Evolutionary conservation across 2,797 vertebrate species (phyloP).

Genomic region (Pangasius larnaudii): DNA sequence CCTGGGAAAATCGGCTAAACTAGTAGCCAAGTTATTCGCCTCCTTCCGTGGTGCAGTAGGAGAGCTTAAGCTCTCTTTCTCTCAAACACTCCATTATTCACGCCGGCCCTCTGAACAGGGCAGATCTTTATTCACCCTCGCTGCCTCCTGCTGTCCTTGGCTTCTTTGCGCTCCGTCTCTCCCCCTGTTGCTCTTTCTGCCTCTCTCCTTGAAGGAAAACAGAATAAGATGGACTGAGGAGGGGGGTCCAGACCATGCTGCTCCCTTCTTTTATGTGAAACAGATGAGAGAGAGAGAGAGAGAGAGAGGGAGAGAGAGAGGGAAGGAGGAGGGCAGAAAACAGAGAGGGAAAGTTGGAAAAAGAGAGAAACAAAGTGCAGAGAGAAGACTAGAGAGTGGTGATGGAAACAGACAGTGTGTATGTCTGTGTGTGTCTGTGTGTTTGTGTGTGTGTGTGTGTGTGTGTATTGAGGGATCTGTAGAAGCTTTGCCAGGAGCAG

Average conservation of each 20-base stretch:
- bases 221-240: constrained; percentile 63
- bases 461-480: background rate
- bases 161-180: constrained; percentile 62
- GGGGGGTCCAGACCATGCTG: constrained; percentile 76
- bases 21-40: constrained; percentile 12
- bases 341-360: constrained; percentile 8
- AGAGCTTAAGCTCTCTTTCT: constrained; percentile 30
- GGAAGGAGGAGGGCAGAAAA: background rate
- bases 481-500: constrained; percentile 28
- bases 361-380: constrained; percentile 11
- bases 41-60: constrained; percentile 17
- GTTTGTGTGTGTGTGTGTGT: constrained; percentile 14
- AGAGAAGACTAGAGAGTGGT: constrained; percentile 2
- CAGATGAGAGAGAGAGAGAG: constrained; percentile 58
- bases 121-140: constrained; percentile 72
- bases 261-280: constrained; percentile 74
- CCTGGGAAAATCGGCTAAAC: constrained; percentile 33
- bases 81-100: constrained; percentile 39
- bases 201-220: constrained; percentile 68
- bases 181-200: constrained; percentile 68
- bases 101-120: constrained; percentile 61
- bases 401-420: constrained; percentile 2
- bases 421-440: background rate
- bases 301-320: background rate
- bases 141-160: constrained; percentile 71